These are phyloP conservation scores for Chamaetylas fuelleborni DNA, from an alignment of 2,113 vertebrate genomes.

Conservation along the genomic window DNA sequence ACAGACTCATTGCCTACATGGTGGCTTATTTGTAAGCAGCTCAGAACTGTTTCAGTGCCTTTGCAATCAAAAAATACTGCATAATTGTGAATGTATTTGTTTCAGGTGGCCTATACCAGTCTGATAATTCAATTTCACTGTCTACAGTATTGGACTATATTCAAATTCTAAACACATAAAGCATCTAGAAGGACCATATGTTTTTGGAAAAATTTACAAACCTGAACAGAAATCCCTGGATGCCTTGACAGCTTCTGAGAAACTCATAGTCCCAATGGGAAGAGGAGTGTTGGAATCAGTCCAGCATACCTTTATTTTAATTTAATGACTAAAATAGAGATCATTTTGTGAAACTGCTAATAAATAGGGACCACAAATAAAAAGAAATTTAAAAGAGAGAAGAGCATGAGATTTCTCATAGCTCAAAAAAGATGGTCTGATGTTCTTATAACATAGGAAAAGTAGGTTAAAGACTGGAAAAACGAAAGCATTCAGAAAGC, in stretches of 20 bases:
- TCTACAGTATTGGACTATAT: background rate
- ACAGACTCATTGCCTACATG: background rate
- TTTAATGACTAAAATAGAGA: background rate
- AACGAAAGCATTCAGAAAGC: background rate
- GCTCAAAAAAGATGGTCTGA: background rate
- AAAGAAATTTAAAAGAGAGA: background rate
- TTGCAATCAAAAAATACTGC: conserved; percentile 65
- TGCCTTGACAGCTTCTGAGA: conserved; percentile 26
- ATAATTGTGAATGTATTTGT: conserved; percentile 57
- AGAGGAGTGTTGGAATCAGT: background rate
- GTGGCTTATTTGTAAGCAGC: conserved; percentile 51
- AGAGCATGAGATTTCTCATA: background rate
- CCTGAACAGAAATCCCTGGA: background rate
- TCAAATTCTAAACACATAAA: conserved; percentile 15
- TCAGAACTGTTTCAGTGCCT: conserved; percentile 76
- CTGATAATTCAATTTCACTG: conserved; percentile 32
- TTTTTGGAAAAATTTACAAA: conserved; percentile 15
- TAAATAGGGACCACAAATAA: background rate
- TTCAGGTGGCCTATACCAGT: background rate
- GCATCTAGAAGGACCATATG: background rate
- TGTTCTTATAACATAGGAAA: background rate
- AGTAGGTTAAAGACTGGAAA: background rate
- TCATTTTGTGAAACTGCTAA: background rate
- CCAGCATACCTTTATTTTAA: background rate
- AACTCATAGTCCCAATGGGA: background rate